These are phyloP conservation scores for Corapipo altera DNA, from an alignment of 2,113 vertebrate species.

Conservation along the genomic window DNA sequence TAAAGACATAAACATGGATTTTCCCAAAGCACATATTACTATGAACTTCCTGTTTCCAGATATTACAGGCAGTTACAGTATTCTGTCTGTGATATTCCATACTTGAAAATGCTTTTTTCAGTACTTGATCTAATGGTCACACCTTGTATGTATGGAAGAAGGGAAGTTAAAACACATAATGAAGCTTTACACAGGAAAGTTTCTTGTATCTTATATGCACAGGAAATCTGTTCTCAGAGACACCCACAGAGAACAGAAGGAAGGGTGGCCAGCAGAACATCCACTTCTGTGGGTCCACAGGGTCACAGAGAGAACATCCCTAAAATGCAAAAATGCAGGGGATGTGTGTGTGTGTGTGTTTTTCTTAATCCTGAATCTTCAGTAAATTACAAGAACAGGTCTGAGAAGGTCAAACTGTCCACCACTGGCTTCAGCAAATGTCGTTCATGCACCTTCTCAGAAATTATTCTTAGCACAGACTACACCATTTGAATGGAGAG, in stretches of 20 bases:
- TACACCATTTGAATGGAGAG: neutral
- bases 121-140: neutral
- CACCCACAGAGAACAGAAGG: neutral
- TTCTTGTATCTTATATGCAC: neutral
- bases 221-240: neutral
- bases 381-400: neutral
- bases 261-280: neutral
- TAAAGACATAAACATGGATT: neutral
- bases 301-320: neutral
- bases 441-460: neutral
- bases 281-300: neutral
- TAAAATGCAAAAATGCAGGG: fast-evolving
- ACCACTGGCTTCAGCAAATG: neutral
- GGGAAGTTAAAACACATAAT: neutral
- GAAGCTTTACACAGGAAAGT: neutral
- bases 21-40: neutral
- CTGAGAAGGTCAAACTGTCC: neutral
- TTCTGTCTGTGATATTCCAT: neutral
- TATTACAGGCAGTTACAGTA: neutral
- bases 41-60: neutral
- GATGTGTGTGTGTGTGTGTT: neutral
- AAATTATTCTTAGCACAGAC: neutral
- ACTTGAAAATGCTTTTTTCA: neutral
- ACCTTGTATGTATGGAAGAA: neutral
- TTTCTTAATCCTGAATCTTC: neutral